These are phyloP conservation scores for Gryon sp. DNA, from an alignment of 1,140 invertebrate species.

Conservation along the genomic window DNA sequence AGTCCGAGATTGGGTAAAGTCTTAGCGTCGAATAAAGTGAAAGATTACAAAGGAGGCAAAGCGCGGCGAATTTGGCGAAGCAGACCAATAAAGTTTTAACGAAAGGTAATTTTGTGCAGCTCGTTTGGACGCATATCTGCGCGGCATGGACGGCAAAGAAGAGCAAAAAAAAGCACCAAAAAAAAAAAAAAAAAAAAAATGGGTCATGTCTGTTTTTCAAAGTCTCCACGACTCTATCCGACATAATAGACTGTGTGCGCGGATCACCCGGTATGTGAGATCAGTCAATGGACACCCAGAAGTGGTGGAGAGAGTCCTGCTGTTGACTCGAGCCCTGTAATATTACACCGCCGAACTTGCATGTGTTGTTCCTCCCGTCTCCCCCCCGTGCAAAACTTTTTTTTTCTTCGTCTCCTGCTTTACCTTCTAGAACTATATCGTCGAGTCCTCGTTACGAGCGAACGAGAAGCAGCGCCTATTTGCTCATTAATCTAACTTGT, in stretches of 20 bases:
- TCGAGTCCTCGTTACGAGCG: slow-evolving; percentile 31
- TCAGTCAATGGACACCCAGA: slow-evolving; percentile 67
- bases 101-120: slow-evolving; percentile 43
- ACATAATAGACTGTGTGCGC: too few relatives aligned
- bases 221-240: slow-evolving; percentile 21
- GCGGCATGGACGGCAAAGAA: neutral
- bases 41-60: too few relatives aligned
- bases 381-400: too few relatives aligned
- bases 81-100: neutral
- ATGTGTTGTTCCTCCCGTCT: too few relatives aligned
- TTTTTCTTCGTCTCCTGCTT: too few relatives aligned
- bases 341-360: slow-evolving; percentile 68
- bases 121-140: slow-evolving; percentile 18
- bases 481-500: slow-evolving; percentile 55
- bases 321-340: slow-evolving; percentile 70
- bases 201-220: slow-evolving; percentile 17
- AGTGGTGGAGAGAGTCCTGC: slow-evolving; percentile 67
- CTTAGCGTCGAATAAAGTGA: too few relatives aligned
- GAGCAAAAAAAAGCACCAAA: too few relatives aligned
- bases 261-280: slow-evolving; percentile 67
- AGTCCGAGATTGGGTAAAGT: too few relatives aligned
- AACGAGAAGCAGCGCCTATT: slow-evolving; percentile 51
- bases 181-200: slow-evolving; percentile 25
- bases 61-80: too few relatives aligned
- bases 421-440: too few relatives aligned